Conservation (phyloP, 2,888 invertebrate genomes). For the Sphinx pinastri region DNA sequence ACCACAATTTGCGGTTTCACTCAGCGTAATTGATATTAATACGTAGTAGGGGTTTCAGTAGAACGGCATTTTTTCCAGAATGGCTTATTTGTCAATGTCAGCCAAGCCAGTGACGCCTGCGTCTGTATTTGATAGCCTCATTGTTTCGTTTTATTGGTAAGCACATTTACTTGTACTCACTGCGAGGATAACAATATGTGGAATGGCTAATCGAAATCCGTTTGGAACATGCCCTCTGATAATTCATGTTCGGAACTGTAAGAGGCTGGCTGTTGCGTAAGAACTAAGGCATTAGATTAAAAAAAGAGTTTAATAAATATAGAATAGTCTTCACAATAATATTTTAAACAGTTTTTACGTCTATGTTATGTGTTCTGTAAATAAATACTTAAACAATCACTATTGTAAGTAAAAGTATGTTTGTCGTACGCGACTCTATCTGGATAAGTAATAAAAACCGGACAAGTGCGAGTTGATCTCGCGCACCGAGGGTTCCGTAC, state of each 20-base stretch:
- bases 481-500: too few species aligned
- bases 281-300: too few species aligned
- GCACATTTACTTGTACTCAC: constrained; percentile 48
- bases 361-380: too few species aligned
- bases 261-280: too few species aligned
- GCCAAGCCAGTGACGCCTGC: constrained; percentile 64
- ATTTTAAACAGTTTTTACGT: too few species aligned
- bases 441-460: too few species aligned
- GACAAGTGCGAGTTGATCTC: too few species aligned
- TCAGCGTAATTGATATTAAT: constrained; percentile 31
- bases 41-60: constrained; percentile 64
- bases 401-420: too few species aligned
- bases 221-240: constrained; percentile 12
- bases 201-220: constrained; percentile 8
- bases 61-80: constrained; percentile 72
- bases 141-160: constrained; percentile 73
- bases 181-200: background rate
- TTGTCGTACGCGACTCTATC: too few species aligned
- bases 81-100: constrained; percentile 78
- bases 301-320: too few species aligned
- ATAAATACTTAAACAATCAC: too few species aligned
- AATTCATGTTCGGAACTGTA: background rate
- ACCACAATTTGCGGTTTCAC: constrained; percentile 40
- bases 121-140: constrained; percentile 72
- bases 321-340: too few species aligned